These are phyloP conservation scores for Drosophila multiciliata DNA, from an alignment of 2,888 invertebrate species.

Conservation along the genomic window DNA sequence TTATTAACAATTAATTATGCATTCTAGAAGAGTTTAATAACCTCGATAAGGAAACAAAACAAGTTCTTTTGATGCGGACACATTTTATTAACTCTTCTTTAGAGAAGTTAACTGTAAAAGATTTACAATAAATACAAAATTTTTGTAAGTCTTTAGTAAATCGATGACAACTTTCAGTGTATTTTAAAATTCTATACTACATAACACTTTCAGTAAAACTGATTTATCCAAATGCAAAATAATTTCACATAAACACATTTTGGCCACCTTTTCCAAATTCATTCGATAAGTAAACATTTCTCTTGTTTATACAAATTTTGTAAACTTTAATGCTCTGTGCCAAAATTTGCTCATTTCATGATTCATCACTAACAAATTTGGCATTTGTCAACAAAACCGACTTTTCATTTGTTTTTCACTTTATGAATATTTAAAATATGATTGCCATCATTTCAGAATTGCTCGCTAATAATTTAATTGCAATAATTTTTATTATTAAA, in stretches of 20 bases:
- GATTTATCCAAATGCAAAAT: neutral
- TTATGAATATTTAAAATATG: conserved; percentile 4
- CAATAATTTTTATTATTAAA: conserved; percentile 5
- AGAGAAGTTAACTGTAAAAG: neutral
- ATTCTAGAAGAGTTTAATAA: neutral
- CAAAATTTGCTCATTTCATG: neutral
- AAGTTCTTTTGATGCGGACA: neutral
- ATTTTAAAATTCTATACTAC: neutral
- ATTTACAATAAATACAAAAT: neutral
- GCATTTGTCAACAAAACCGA: conserved; percentile 12
- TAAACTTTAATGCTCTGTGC: neutral
- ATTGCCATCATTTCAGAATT: conserved; percentile 13
- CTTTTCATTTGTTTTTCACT: conserved; percentile 1
- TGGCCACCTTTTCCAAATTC: neutral
- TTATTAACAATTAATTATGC: conserved; percentile 3
- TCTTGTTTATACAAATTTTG: neutral
- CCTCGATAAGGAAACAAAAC: neutral
- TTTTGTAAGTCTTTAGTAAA: neutral
- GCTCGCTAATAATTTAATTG: conserved; percentile 26
- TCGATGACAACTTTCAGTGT: neutral
- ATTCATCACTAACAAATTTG: conserved; percentile 8
- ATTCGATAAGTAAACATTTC: neutral
- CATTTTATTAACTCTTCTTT: neutral
- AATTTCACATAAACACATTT: neutral
- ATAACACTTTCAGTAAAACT: neutral